Evolutionary conservation across 2,888 invertebrate species (phyloP), one percentile per base, ranked within the genome.

Genomic region (Scaptomyza polygonia): DNA sequence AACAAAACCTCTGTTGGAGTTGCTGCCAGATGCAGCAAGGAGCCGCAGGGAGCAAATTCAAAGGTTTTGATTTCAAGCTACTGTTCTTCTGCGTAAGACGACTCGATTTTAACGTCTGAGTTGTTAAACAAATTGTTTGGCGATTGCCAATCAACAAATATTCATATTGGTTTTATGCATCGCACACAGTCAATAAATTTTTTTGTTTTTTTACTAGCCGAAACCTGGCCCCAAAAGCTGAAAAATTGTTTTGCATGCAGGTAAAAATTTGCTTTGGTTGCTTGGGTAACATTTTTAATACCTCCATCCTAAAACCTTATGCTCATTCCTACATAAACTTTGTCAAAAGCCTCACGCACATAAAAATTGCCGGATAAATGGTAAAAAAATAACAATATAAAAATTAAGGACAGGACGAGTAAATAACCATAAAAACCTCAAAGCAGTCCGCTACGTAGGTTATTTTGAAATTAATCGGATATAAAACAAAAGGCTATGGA

Each of bases 351-450:
- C 29, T 21, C 16, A 56, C 54, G 36, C 43, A 40, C 43, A 55
- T 47, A 47, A 45, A 44, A 66, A 80, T 83, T 83, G n/a, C 65
- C 59, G 44, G 43, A 59, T 61, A 85, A 81, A 85, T 75, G 68
- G 79, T 85, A 81, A 67, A 78, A 68, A 75, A 87, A 81, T 68
- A 79, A 81, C 73, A 86, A 84, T 84, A 65, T 67, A 49, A 27
- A 57, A 66, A 77, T 62, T 42, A 39, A 5, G 27, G 51, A 51
- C 51, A 44, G 42, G 14, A 21, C 16, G 54, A 39, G 21, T 14
- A 34, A 51, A 45, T 27, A 25, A 36, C 30, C 48, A 12, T 4
- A 25, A 0, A 25, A 25, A 5, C 25, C 25, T 25, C 3, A 25
- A 25, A 25, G 25, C 3, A 40, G 29, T 14, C 21, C 11, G 14